phyloP scores from a whole-genome alignment of 2,113 vertebrate genomes.

The Corydoras sp. region DNA sequence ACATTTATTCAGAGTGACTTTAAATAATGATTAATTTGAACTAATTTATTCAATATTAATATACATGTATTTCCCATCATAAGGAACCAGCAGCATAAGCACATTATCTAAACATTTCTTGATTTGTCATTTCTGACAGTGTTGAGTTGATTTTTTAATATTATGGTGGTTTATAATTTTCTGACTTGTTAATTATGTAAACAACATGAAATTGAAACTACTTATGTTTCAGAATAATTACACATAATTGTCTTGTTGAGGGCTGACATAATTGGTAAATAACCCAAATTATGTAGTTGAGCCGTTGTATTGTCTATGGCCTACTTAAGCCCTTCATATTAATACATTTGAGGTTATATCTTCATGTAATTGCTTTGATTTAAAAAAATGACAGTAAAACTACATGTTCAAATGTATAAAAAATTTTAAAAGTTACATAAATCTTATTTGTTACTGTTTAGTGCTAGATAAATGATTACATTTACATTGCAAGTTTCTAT shows the following conservation, averaged over 20 bases:
- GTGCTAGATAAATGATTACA: too few species aligned
- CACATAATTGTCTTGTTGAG: conserved; percentile 27
- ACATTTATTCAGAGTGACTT: too few species aligned
- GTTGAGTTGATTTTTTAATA: neutral
- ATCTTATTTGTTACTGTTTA: too few species aligned
- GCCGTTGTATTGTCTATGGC: conserved; percentile 17
- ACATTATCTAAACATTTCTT: too few species aligned
- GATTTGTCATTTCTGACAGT: neutral
- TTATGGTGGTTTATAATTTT: neutral
- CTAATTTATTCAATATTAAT: too few species aligned
- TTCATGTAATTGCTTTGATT: conserved; percentile 13
- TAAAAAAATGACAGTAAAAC: neutral
- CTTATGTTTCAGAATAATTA: conserved; percentile 26
- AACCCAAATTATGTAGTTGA: conserved; percentile 31
- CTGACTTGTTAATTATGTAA: conserved; percentile 9
- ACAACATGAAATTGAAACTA: neutral
- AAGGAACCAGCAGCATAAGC: too few species aligned
- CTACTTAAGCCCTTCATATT: conserved; percentile 26
- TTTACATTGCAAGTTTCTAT: too few species aligned
- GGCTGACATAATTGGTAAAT: conserved; percentile 31
- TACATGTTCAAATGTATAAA: neutral
- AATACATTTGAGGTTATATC: conserved; percentile 27
- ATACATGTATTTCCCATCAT: too few species aligned
- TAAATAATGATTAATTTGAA: too few species aligned
- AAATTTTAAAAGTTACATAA: too few species aligned